Evolutionary conservation across 2,888 invertebrate genomes (phyloP).

Genomic region (Macrophya annulata): DNA sequence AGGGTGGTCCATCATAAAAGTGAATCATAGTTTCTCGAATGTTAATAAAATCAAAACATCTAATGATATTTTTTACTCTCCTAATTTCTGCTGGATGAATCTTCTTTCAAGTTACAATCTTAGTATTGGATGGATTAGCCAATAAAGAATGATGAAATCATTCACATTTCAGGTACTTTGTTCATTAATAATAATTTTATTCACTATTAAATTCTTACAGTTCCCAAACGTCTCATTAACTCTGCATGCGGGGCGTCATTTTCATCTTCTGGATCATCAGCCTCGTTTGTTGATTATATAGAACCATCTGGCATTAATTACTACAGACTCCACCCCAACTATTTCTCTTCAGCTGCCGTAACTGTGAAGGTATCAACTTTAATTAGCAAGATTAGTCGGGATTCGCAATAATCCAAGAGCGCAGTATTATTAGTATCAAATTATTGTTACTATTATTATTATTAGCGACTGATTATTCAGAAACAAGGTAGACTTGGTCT

Average conservation of each 20-base stretch:
- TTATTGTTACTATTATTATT: background rate
- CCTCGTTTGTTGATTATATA: constrained; percentile 82
- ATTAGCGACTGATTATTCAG: too few relatives aligned
- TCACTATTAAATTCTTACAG: constrained; percentile 63
- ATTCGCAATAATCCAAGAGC: background rate
- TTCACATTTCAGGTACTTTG: constrained; percentile 3
- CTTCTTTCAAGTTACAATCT: too few relatives aligned
- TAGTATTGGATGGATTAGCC: background rate
- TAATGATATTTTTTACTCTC: too few relatives aligned
- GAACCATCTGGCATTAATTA: constrained; percentile 85
- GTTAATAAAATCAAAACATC: too few relatives aligned
- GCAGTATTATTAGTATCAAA: background rate
- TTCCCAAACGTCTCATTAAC: constrained; percentile 76
- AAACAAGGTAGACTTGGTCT: too few relatives aligned
- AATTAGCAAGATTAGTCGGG: background rate
- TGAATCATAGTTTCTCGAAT: too few relatives aligned
- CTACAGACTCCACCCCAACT: constrained; percentile 87
- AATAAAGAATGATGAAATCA: constrained; percentile 28
- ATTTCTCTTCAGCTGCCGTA: constrained; percentile 84
- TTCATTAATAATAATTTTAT: background rate
- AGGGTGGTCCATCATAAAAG: too few relatives aligned
- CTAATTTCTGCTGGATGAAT: too few relatives aligned
- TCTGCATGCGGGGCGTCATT: constrained; percentile 77
- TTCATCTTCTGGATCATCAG: constrained; percentile 70
- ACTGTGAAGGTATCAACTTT: too few relatives aligned